Base-by-base conservation (phyloP, 2,113 vertebrate genomes). In the Leiothrix lutea region DNA sequence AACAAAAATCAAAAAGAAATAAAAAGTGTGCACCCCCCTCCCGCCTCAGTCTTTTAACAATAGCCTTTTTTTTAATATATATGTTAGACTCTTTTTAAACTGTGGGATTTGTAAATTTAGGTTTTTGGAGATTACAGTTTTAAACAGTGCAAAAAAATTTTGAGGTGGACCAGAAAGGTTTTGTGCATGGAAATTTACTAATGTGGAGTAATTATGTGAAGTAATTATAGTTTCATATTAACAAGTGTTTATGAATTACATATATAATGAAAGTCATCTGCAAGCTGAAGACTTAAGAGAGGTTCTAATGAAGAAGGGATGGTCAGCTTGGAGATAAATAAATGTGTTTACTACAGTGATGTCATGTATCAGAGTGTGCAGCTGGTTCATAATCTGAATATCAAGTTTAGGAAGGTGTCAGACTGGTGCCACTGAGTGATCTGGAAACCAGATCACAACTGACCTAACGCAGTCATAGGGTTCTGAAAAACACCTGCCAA, bases 21-120 rank as follows among this genome's bases (percentile, higher is more conserved):
- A 36, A 87, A 51, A 22, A 12, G 4, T 24, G 13, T n/a, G 2
- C 10, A 10, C 0, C 2, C 5, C 3, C 5, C 36, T 12, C 40
- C 40, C 13, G 10, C 40, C 1, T 2, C 22, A 20, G 1, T 44
- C 16, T 61, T 81, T 65, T 85, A 77, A 48, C 3, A 56, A 24
- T 26, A 38, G 14, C 6, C 5, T 42, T 25, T 23, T 42, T 44
- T 44, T 44, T 44, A 44, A 44, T 38, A 38, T 38, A 38, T 38
- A 38, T 38, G 36, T 57, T 60, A 53, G 6, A 42, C 8, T 77
- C 6, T 51, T 60, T 38, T 69, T 36, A 20, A 88, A 86, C 11
- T 12, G 8, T 38, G 8, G 2, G 11, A 51, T 65, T 69, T 83
- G 4, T 45, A 84, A 53, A 53, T 57, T 33, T 54, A 51, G 8